phyloP scores from a whole-genome alignment of 2,113 vertebrate genomes.

The Coptodon bakossiorum region DNA sequence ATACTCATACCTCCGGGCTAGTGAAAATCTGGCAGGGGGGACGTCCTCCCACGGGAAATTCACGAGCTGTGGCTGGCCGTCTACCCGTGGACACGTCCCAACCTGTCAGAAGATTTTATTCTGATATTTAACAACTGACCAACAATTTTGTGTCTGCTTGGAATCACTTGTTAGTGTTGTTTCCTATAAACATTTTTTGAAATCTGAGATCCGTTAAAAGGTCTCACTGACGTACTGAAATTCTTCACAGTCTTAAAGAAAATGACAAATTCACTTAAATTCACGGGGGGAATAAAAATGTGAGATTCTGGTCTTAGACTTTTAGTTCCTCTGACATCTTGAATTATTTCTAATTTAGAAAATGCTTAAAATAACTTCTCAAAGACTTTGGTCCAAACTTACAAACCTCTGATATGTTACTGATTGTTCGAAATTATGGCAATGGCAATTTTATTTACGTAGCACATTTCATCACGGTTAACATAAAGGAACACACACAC shows the following conservation, averaged over 20 bases:
- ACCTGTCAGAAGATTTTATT: background rate
- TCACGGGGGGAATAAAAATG: background rate
- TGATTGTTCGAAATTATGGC: background rate
- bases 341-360: background rate
- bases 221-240: background rate
- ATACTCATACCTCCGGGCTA: accelerated
- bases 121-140: background rate
- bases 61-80: background rate
- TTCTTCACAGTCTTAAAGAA: background rate
- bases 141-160: background rate
- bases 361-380: background rate
- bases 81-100: background rate
- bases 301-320: background rate
- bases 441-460: background rate
- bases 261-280: background rate
- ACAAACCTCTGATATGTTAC: background rate
- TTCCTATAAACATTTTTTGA: background rate
- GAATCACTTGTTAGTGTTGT: background rate
- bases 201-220: background rate
- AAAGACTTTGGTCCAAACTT: background rate
- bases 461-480: too few relatives aligned
- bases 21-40: background rate
- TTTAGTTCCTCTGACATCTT: background rate
- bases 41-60: background rate
- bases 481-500: background rate